Percentiles rank a stretch among this genome's conserved stretches.
Conservation (phyloP, 2,797 vertebrate genomes). For the Chloroceryle amazona region DNA sequence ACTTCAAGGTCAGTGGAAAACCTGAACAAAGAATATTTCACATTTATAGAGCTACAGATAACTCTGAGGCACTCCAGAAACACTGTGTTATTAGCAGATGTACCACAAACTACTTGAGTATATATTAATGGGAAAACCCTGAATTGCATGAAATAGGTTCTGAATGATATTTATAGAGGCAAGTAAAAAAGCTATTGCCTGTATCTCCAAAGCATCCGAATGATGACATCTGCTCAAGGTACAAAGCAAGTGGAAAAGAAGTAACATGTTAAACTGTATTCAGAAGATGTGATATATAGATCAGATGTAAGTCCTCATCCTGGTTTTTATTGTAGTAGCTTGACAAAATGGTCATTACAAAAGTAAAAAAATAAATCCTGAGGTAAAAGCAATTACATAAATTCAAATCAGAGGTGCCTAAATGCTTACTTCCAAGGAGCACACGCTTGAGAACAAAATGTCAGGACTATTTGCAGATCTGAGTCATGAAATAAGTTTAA, state of each 20-base stretch:
- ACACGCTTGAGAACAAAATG: not conserved
- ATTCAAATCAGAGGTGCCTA: not conserved
- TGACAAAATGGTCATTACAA: not conserved
- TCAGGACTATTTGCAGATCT: not conserved
- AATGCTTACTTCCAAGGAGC: not conserved
- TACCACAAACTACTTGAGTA: not conserved
- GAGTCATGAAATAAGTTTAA: not conserved
- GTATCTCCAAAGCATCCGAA: not conserved
- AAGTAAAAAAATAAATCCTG: not conserved
- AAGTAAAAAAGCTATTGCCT: not conserved
- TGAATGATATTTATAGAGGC: not conserved
- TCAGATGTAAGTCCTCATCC: not conserved
- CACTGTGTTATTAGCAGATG: not conserved
- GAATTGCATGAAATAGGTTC: not conserved
- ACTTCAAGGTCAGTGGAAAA: not conserved
- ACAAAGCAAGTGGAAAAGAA: not conserved
- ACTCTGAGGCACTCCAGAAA: not conserved
- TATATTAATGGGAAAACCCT: not conserved
- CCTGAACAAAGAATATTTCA: not conserved
- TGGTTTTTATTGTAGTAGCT: not conserved
- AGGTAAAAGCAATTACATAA: not conserved
- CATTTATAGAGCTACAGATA: not conserved
- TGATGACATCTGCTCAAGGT: not conserved
- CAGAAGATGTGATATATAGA: not conserved
- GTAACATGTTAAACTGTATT: not conserved